Evolutionary conservation across 2,113 vertebrate genomes (phyloP), one percentile per base, ranked within the genome.

Genomic region (Nesoenas mayeri): DNA sequence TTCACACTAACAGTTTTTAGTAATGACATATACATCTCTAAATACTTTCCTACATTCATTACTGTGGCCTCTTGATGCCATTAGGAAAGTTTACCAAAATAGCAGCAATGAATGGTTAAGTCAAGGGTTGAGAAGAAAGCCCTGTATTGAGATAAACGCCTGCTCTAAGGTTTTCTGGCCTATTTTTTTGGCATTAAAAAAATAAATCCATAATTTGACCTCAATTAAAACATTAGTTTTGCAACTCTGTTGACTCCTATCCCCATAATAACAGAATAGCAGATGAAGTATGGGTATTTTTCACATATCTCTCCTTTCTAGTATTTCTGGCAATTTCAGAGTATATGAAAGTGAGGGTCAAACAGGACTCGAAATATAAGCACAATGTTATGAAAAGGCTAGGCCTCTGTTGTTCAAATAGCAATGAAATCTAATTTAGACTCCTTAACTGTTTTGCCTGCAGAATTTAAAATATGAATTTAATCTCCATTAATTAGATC

Each of bases 401-500:
- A 69, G 40, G 54, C 47, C 44, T 56, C 36, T 42, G 21, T 12
- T 36, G 34, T 34, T 57, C 24, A 50, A 72, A 72, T 1, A 51
- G 24, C 11, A 75, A 44, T 20, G 17, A 89, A 75, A 77, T n/a
- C 36, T 70, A 42, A 88, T 34, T 70, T 47, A 78, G 34, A 72
- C 17, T 34, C 32, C 32, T 21, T n/a, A 54, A 91, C 67, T 60
- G 40, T 62, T 86, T 67, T 65, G 54, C n/a, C n/a, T 74, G 25
- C 12, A 69, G 78, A 95, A 64, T 64, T 89, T 78, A 40, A 86
- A 86, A 86, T 74, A 28, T 65, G 22, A 64, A 78, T 70, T 74
- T 70, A 60, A 89, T 90, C 42, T 92, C 34, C 17, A 58, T 79
- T 86, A 83, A 90, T 79, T 90, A 57, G 78, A 48, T 69, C 13